Evolutionary conservation across 2,797 vertebrate species (phyloP), one percentile per base, ranked within the genome.

Genomic region (Bradypodion ventrale): DNA sequence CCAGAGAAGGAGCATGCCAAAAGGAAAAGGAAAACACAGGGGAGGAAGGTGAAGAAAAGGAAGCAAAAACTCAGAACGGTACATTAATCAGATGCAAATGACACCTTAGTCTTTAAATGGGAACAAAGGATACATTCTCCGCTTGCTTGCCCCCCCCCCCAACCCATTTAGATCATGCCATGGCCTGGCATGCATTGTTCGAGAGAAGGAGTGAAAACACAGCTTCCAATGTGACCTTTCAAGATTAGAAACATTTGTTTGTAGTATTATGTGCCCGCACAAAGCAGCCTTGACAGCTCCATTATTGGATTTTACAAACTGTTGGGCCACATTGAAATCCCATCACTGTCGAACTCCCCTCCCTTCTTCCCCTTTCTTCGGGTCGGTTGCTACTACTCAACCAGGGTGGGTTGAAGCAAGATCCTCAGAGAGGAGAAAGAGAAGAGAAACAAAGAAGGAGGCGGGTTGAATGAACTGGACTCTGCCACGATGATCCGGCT

Each of bases 71-170:
- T 5, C 4, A 56, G 52, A 15, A 56, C 56, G 19, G 52, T 62
- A 27, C 80, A 68, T 65, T 90, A 87, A 91, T 90, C 6, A 87
- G 66, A 89, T 86, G 82, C 73, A 93, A 89, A 88, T 75, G 4
- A 2, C 63, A 52, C 86, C 82, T 87, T 89, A 91, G 90, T 89
- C 90, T 89, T 91, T 83, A 80, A 89, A 88, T 65, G 35, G 0
- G 46, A 86, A 78, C 83, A 37, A 69, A 92, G 81, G 29, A 78
- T 80, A 1, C 1, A 25, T n/a, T 27, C 35, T 12, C 7, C 25
- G 52, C 78, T 73, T 8, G 1, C 15, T 6, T 60, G 1, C n/a
- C 29, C 83, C n/a, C n/a, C n/a, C n/a, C n/a, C n/a, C n/a, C n/a
- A n/a, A n/a, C 83, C 82, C 52, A 42, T 78, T 59, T 44, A 62